phyloP scores from a whole-genome alignment of 2,797 vertebrate genomes.

The Neostethus bicornis region DNA sequence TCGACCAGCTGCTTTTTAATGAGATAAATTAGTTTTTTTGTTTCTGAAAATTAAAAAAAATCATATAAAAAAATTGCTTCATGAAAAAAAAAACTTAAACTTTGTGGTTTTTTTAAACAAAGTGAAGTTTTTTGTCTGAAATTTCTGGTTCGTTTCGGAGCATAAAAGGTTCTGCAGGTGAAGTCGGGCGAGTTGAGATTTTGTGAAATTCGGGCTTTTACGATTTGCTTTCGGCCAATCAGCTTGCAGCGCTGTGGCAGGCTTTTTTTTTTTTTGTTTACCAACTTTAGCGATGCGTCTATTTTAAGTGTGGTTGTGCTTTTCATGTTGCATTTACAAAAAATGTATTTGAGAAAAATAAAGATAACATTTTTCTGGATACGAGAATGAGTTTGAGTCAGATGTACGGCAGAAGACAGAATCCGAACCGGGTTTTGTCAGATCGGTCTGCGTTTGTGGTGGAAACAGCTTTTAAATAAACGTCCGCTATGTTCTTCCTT shows the following conservation, averaged over 20 bases:
- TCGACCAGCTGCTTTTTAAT: too few relatives aligned
- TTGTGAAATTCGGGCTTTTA: too few relatives aligned
- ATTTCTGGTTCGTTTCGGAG: too few relatives aligned
- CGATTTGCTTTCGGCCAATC: slow-evolving; percentile 15
- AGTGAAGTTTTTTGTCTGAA: too few relatives aligned
- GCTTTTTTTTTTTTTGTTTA: slow-evolving; percentile 73
- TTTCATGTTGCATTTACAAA: slow-evolving; percentile 79
- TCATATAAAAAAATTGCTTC: too few relatives aligned
- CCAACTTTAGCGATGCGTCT: slow-evolving; percentile 68
- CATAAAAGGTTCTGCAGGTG: too few relatives aligned
- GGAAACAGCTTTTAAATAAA: slow-evolving; percentile 92
- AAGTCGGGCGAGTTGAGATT: too few relatives aligned
- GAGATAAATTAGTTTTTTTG: too few relatives aligned
- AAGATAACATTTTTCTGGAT: slow-evolving; percentile 52
- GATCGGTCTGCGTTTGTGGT: too few relatives aligned
- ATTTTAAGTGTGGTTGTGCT: slow-evolving; percentile 77
- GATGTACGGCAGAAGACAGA: slow-evolving; percentile 9
- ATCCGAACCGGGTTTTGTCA: background rate
- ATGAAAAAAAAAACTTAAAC: too few relatives aligned
- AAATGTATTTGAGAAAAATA: slow-evolving; percentile 60
- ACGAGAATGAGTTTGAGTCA: slow-evolving; percentile 41
- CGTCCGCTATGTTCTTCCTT: slow-evolving; percentile 88
- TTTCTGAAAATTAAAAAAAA: too few relatives aligned
- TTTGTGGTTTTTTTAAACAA: too few relatives aligned
- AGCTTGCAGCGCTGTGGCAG: slow-evolving; percentile 7